A percentile compares a stretch with the other conserved stretches of the same genome.
Evolutionary conservation across 2,888 invertebrate genomes (phyloP).

Genomic region (Habroteleia sp.): DNA sequence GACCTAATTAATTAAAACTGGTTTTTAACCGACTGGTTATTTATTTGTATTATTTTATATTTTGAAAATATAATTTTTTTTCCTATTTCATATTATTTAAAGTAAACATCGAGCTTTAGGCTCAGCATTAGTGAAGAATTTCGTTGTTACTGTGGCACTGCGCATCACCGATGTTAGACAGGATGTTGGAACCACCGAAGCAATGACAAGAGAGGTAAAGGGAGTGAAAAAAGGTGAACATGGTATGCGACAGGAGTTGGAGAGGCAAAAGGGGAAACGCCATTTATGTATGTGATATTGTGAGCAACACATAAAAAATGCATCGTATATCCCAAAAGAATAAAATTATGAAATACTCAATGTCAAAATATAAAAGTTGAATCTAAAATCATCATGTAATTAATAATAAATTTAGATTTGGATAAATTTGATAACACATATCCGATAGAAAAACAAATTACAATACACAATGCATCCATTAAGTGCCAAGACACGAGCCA

Average conservation of each 20-base stretch:
- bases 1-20: too few relatives aligned
- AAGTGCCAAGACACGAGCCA: too few relatives aligned
- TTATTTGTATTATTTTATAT: too few relatives aligned
- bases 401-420: too few relatives aligned
- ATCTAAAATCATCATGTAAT: too few relatives aligned
- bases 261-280: slow-evolving; percentile 64
- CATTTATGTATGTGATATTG: slow-evolving; percentile 60
- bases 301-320: slow-evolving; percentile 12
- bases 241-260: slow-evolving; percentile 60
- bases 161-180: slow-evolving; percentile 80
- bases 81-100: slow-evolving; percentile 49
- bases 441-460: too few relatives aligned
- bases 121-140: slow-evolving; percentile 74
- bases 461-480: too few relatives aligned
- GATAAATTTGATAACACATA: too few relatives aligned
- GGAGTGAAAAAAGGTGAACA: slow-evolving; percentile 62
- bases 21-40: too few relatives aligned
- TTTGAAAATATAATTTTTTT: too few relatives aligned
- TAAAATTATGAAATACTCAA: not conserved
- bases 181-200: slow-evolving; percentile 76
- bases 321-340: too few relatives aligned
- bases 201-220: slow-evolving; percentile 60
- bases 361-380: not conserved
- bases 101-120: slow-evolving; percentile 59
- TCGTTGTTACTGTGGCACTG: slow-evolving; percentile 79